Base-by-base conservation (phyloP, 2,888 invertebrate genomes). In the Mesorhabditis belari region DNA sequence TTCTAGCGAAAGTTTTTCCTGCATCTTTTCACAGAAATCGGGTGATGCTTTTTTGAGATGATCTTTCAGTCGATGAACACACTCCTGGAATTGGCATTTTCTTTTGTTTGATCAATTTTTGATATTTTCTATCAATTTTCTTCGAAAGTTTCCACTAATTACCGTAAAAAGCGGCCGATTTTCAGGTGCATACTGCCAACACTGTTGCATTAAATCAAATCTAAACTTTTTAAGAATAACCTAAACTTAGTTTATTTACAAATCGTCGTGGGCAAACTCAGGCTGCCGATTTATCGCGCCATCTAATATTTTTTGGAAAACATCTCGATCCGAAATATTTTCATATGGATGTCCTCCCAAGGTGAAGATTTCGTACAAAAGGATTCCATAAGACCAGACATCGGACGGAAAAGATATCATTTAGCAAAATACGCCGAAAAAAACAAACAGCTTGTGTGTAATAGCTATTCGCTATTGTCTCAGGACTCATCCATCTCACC, bases 401-500 rank as follows among this genome's bases (percentile, higher is more conserved):
- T 73, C 73, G 0, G 73, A 67, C 62, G 65, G 53, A 49, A 66
- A 49, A 17, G 9, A 17, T 25, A 25, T n/a, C n/a, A n/a, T 17
- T 1, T 12, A 44, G n/a, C 12, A 44, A n/a, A 44, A 44, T 17
- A 17, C 12, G 12, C 44, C n/a, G 12, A 17, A n/a, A n/a, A 9
- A 23, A 2, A 5, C 9, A 1, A 49, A 67, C 67, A 61, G 84
- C 83, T 9, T 82, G 79, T 2, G 85, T 94, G 83, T 94, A 96
- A 57, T 91, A 88, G 75, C 92, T 87, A 0, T 65, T 52, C 82
- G 91, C 91, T 49, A 96, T 84, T 0, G 95, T 92, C 83, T 96
- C 96, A 0, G 94, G 93, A 0, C 96, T 92, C 95, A 96, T 95
- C 96, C 96, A 96, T 84, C 95, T 93, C 24, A 96, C 91, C 0